Conservation (phyloP, 2,113 vertebrate species). For the Corydoras maculifer region DNA sequence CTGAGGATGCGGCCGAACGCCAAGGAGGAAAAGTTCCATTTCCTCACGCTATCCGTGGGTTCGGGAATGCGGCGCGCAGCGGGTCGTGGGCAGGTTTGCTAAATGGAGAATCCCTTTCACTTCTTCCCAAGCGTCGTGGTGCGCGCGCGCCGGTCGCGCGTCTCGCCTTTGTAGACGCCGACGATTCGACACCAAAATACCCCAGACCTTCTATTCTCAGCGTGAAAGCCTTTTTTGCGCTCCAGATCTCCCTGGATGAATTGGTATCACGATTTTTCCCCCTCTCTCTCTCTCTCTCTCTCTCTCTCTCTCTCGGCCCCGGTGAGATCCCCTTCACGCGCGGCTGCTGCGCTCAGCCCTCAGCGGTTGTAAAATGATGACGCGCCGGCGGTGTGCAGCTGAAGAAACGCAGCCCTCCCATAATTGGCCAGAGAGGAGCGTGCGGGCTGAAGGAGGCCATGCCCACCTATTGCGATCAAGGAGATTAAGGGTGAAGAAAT, state of each 20-base stretch:
- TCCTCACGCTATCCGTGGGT: not conserved
- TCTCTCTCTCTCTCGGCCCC: constrained; percentile 2
- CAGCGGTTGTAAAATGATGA: constrained; percentile 64
- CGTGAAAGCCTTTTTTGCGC: too few species aligned
- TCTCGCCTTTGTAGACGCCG: too few species aligned
- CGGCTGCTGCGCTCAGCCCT: constrained; percentile 49
- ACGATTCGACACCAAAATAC: too few species aligned
- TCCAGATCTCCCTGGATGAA: too few species aligned
- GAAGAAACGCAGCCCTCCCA: constrained; percentile 54
- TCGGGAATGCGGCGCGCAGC: constrained; percentile 9
- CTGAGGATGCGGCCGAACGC: constrained; percentile 51
- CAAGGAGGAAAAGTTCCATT: constrained; percentile 44
- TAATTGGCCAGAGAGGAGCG: constrained; percentile 58
- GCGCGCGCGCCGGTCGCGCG: not conserved
- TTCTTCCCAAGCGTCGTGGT: not conserved
- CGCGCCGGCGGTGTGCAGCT: constrained; percentile 61
- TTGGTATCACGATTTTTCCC: constrained; percentile 2
- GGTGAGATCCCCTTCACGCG: constrained; percentile 64
- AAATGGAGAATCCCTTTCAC: constrained; percentile 11
- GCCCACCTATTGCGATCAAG: constrained; percentile 19
- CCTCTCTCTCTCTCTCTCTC: constrained; percentile 37
- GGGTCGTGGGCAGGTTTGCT: not conserved
- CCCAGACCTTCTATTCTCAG: too few species aligned
- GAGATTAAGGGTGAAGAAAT: constrained; percentile 19
- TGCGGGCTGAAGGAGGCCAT: constrained; percentile 54